Evolutionary conservation across 1,140 invertebrate species (phyloP), one percentile per base, ranked within the genome.

Genomic region (Zelostemma sp.): DNA sequence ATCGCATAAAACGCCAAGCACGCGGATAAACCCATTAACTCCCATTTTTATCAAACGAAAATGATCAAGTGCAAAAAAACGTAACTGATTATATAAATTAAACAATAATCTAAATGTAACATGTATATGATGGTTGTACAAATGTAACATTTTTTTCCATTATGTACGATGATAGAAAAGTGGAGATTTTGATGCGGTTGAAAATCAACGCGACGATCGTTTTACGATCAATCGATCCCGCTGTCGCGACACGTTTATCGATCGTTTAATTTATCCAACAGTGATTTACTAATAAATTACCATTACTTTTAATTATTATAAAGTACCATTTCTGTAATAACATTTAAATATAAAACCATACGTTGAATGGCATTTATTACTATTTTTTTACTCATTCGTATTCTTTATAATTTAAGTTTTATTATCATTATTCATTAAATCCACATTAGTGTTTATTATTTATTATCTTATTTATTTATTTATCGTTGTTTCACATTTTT

Each of bases 71-170:
- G 33, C 46, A 21, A 79, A 14, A 48, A 12, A 48, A 28, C n/a
- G 46, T 48, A 50, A 14, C 15, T 78, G 70, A 74, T 80, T 82
- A 79, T 77, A 72, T n/a, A 25, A 77, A 78, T 81, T 80, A 81
- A 82, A 43, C 68, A 74, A 73, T 82, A 82, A 82, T 83, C 80
- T 82, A 82, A 81, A 82, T 83, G 80, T 83, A 83, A 79, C 76
- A 76, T 83, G 78, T 82, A 83, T 83, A 82, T 83, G 80, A 83
- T 83, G 80, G 80, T 77, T 83, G 81, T 83, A 83, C 80, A 83
- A 83, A 83, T 83, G 81, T 83, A 83, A 83, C 80, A 83, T 83
- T 83, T 82, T 82, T 83, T 83, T 83, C 80, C 79, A 82, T 82
- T 83, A 78, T 81, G 79, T 83, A 82, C 79, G 80, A 81, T 79